phyloP scores from a whole-genome alignment of 2,113 vertebrate genomes.

The Pteronura brasiliensis region DNA sequence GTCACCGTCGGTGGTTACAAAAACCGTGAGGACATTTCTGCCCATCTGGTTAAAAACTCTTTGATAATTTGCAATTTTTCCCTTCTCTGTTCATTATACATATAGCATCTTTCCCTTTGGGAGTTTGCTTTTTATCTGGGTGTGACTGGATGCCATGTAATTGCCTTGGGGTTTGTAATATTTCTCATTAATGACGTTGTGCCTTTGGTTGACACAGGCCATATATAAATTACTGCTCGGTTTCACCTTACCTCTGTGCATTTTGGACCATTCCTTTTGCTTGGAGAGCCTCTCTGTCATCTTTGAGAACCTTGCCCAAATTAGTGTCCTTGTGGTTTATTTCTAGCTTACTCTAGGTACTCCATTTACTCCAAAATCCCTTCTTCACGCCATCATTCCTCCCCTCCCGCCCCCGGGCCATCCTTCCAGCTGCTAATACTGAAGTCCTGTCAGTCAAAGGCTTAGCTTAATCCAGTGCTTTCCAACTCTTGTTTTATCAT shows the following conservation, averaged over 20 bases:
- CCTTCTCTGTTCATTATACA: not conserved
- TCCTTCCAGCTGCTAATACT: not conserved
- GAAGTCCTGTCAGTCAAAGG: not conserved
- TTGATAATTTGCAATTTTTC: not conserved
- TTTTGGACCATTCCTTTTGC: not conserved
- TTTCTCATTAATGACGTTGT: not conserved
- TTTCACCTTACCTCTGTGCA: not conserved
- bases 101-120: not conserved
- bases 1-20: not conserved
- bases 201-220: not conserved
- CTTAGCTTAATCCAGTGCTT: not conserved
- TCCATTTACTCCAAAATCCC: not conserved
- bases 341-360: not conserved
- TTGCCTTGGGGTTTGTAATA: not conserved
- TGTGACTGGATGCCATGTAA: not conserved
- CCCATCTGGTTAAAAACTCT: not conserved
- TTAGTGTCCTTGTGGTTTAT: not conserved
- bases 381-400: not conserved
- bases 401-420: no score
- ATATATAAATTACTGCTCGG: not conserved
- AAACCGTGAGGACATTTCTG: not conserved
- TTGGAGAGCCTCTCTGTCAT: not conserved
- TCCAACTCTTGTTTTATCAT: not conserved
- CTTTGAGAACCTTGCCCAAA: not conserved
- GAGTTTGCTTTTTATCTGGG: not conserved